phyloP scores from a whole-genome alignment of 2,888 invertebrate species.

The Tetragonula carbonaria region DNA sequence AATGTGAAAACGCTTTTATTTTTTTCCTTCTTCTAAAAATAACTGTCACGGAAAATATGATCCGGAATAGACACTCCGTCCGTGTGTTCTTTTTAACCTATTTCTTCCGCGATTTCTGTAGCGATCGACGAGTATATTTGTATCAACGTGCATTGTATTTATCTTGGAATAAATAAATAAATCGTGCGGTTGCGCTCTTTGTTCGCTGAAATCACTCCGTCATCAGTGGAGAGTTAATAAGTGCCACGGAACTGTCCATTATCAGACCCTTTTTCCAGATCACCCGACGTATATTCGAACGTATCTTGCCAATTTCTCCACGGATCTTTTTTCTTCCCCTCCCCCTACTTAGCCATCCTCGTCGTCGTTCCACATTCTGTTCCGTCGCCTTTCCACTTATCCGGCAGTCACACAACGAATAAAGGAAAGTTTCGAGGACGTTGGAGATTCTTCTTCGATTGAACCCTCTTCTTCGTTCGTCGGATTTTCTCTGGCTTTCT shows the following conservation, averaged over 20 bases:
- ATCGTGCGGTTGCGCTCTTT: no score
- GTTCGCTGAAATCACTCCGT: no score
- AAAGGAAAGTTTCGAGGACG: conserved; percentile 53
- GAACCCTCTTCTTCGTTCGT: conserved; percentile 19
- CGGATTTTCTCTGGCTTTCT: conserved; percentile 34
- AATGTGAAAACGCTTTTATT: neutral
- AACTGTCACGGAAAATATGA: neutral
- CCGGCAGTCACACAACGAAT: conserved; percentile 27
- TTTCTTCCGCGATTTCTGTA: neutral
- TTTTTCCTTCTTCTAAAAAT: neutral
- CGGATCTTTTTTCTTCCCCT: neutral
- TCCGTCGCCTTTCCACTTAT: conserved; percentile 6
- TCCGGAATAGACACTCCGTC: neutral
- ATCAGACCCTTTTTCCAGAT: neutral
- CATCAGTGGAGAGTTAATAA: neutral
- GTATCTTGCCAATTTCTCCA: neutral
- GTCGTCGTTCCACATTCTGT: neutral
- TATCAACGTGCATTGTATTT: no score
- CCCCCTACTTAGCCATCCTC: neutral
- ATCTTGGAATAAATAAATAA: no score
- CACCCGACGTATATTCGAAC: neutral
- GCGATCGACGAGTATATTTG: no score
- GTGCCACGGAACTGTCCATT: neutral
- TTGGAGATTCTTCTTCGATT: conserved; percentile 49
- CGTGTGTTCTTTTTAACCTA: neutral